Base-by-base conservation (phyloP, 2,113 vertebrate species). In the Ictidomys tridecemlineatus region DNA sequence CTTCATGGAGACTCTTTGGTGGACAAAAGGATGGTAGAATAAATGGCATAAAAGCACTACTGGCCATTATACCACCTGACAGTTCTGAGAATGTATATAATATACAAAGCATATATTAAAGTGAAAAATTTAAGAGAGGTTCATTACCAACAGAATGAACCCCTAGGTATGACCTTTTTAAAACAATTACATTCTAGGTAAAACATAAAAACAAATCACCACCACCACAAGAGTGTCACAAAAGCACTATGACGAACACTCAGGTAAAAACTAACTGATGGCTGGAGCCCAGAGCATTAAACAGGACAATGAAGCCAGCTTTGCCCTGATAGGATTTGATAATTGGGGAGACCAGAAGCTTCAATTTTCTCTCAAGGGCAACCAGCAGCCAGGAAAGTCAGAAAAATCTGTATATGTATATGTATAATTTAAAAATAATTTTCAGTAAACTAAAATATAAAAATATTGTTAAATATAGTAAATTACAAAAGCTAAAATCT, bases 381-480 rank as follows among this genome's bases (percentile, higher is more conserved):
- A 32, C 42, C 45, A 72, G 56, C 65, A 80, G 32, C 39, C 76
- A 85, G 53, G 32, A 93, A 78, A 96, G 61, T 56, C 73, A 78
- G 22, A 48, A 77, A 72, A 80, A 73, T 82, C 32, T 48, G 24
- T 69, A 79, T 79, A 89, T 72, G 86, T 53, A 89, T 72, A 87
- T 53, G 39, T 79, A 92, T 70, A 76, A 95, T 56, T 96, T 92
- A 18, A 91, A 45, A 89, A 48, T 45, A 61, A 85, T 79, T 86
- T 94, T 84, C 8, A 42, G 28, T 80, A 92, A 14, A 53, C 37
- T 76, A 87, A 95, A 97, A 70, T 91, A 89, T 85, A 65, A 96
- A 92, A 94, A 77, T 53, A 93, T 74, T 32, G 61, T 53, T 90
- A 93, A 91, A 84, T 53, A 74, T 2, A 84, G 32, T 86, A 70